These are phyloP conservation scores for Strigamia maritima DNA, from an alignment of 2,888 invertebrate genomes.

Conservation along the genomic window DNA sequence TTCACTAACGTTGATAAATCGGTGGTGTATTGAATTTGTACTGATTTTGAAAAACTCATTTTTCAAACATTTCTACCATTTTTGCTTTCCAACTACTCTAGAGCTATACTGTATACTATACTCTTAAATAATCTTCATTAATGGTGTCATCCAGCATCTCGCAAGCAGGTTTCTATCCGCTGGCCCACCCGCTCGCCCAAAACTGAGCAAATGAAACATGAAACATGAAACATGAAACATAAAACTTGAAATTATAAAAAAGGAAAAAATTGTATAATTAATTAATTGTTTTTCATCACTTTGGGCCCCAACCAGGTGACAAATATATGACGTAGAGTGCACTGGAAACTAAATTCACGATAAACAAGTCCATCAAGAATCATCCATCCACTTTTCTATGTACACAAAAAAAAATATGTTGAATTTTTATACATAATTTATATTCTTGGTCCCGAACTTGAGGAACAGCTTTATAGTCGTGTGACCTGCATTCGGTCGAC, in stretches of 20 bases:
- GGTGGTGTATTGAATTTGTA: too few relatives aligned
- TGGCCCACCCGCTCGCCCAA: neutral
- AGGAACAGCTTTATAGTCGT: neutral
- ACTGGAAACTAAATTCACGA: slow-evolving; percentile 79
- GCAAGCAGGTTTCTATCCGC: neutral
- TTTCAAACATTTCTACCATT: too few relatives aligned
- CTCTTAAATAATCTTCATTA: neutral
- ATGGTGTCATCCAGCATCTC: neutral
- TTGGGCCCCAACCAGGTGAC: slow-evolving; percentile 77
- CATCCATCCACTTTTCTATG: slow-evolving; percentile 86
- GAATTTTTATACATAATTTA: neutral
- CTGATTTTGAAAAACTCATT: too few relatives aligned
- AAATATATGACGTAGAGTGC: slow-evolving; percentile 76
- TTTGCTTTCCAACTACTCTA: too few relatives aligned
- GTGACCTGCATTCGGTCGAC: too few relatives aligned
- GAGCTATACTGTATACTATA: too few relatives aligned
- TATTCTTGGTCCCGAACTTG: neutral
- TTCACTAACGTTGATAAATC: too few relatives aligned
- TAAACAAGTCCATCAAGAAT: slow-evolving; percentile 84
- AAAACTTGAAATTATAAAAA: neutral
- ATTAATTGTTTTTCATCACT: slow-evolving; percentile 78
- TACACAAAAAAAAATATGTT: slow-evolving; percentile 49
- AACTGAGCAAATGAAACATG: too few relatives aligned
- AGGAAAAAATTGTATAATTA: too few relatives aligned
- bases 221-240: neutral